These are phyloP conservation scores for Idris sp. DNA, from an alignment of 1,140 invertebrate species.

Conservation along the genomic window DNA sequence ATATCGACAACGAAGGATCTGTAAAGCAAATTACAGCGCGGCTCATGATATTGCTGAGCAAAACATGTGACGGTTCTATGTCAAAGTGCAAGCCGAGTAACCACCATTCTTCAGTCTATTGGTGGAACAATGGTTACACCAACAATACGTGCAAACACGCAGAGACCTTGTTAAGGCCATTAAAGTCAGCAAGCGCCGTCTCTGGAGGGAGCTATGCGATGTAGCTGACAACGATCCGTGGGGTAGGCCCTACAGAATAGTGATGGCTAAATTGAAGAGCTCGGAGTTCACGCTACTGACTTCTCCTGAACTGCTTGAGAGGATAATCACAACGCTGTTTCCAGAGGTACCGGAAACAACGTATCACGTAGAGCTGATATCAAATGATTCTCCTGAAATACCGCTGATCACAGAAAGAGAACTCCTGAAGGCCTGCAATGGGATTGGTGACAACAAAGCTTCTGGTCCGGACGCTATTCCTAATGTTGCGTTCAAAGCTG, in stretches of 20 bases:
- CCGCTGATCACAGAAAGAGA: no score
- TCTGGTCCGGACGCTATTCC: no score
- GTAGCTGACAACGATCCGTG: constrained; percentile 5
- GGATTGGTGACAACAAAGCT: no score
- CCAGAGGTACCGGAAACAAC: no score
- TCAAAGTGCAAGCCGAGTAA: neutral
- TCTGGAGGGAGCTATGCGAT: constrained; percentile 2
- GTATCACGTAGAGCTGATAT: no score
- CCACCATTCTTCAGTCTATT: neutral
- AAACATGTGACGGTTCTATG: constrained; percentile 18
- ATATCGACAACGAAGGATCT: neutral
- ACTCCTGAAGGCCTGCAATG: no score
- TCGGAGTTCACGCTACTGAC: no score
- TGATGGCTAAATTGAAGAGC: neutral
- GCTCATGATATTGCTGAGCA: neutral
- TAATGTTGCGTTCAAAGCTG: no score
- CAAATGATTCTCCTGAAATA: no score
- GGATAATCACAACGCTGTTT: no score
- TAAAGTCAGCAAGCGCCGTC: constrained; percentile 5
- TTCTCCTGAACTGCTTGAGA: no score
- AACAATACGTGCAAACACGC: neutral
- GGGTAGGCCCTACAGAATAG: neutral
- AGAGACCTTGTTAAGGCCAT: constrained; percentile 3
- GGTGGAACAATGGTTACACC: constrained; percentile 28
- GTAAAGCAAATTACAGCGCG: neutral